Conservation (phyloP, 2,888 invertebrate species). For the Leptinotarsa peninsularis region DNA sequence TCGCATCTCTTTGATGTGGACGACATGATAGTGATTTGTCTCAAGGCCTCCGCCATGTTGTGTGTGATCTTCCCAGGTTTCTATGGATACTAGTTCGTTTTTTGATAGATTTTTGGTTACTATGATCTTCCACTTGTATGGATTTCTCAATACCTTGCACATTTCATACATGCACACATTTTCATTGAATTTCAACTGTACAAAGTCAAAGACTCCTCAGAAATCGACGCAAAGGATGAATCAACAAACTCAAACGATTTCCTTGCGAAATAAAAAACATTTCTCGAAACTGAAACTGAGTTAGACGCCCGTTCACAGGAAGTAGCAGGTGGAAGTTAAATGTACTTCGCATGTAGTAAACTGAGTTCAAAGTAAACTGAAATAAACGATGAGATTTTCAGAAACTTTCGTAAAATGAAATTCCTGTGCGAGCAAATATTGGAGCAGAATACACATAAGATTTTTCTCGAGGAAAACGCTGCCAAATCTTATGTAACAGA, state of each 20-base stretch:
- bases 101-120: too few species aligned
- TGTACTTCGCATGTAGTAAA: constrained; percentile 1
- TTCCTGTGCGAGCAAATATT: neutral
- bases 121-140: too few species aligned
- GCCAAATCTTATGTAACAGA: neutral
- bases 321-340: constrained; percentile 8
- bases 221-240: neutral
- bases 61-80: too few species aligned
- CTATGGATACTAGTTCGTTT: too few species aligned
- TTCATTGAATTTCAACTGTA: too few species aligned
- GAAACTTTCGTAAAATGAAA: neutral
- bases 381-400: constrained; percentile 2
- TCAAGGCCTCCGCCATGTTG: too few species aligned
- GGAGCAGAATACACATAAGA: neutral
- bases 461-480: neutral
- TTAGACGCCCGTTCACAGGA: neutral
- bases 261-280: neutral
- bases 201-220: neutral
- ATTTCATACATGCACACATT: too few species aligned
- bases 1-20: too few species aligned
- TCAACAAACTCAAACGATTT: neutral
- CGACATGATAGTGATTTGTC: too few species aligned
- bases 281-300: neutral
- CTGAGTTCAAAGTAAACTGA: constrained; percentile 3
- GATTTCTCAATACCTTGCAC: too few species aligned